These are phyloP conservation scores for Sclerurus mexicanus DNA, from an alignment of 2,113 vertebrate genomes.

Conservation along the genomic window DNA sequence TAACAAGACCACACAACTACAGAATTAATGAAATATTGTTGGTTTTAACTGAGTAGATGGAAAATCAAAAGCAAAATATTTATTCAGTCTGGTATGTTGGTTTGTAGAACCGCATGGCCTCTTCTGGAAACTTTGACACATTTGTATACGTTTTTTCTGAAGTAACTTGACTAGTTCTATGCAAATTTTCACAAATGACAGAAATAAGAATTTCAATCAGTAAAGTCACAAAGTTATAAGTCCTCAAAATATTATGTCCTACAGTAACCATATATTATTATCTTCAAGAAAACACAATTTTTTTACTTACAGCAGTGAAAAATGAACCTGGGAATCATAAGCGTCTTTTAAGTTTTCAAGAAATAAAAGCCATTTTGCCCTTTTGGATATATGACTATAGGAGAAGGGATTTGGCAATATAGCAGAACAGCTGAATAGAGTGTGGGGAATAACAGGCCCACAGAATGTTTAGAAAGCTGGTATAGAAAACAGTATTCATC, in stretches of 20 bases:
- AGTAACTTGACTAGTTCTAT: background rate
- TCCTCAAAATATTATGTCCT: background rate
- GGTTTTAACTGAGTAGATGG: background rate
- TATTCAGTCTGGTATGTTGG: background rate
- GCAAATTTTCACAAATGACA: background rate
- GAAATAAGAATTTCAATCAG: background rate
- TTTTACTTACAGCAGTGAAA: background rate
- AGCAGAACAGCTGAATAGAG: background rate
- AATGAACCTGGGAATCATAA: background rate
- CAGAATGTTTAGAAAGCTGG: background rate
- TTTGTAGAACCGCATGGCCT: background rate
- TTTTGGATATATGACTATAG: fast-evolving
- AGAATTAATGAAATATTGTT: background rate
- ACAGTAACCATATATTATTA: background rate
- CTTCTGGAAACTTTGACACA: background rate
- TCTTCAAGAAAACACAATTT: background rate
- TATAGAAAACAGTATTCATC: background rate
- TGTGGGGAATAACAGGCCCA: background rate
- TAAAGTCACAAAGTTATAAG: background rate
- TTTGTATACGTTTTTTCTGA: background rate
- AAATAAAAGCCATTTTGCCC: background rate
- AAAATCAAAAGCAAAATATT: conserved; percentile 42
- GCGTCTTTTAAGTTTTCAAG: background rate
- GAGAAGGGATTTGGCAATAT: background rate
- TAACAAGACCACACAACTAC: background rate